Evolutionary conservation across 1,140 invertebrate genomes (phyloP), one percentile per base, ranked within the genome.

Genomic region (Aethina tumida): DNA sequence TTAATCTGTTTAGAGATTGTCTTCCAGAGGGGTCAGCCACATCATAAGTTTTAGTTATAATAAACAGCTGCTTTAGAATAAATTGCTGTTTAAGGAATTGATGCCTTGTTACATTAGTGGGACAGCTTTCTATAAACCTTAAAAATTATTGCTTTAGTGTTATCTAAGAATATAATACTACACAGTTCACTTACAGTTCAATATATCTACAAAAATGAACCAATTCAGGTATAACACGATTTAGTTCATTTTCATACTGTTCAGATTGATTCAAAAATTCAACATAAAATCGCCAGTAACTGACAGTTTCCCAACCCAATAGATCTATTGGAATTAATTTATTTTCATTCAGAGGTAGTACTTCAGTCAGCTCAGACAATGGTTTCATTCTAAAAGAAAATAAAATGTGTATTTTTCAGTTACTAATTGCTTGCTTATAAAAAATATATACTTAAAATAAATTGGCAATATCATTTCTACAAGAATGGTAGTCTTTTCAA

Each of bases 271-370:
- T 21, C n/a, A 41, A 32, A 28, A 25, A 35, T 22, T 41, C 24
- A 7, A 35, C 17, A 9, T 29, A 25, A n/a, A 41, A 35, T 9
- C 39, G 27, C 24, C 33, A 41, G 17, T 35, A 41, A 12, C 29
- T 28, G 6, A 19, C 20, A 9, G 9, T 28, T n/a, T 41, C 39
- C 39, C 39, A 41, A 33, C 29, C 35, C 1, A 41, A 19, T 17
- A 35, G 34, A 28, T 41, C 32, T 35, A 28, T 28, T 9, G 25
- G 22, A 28, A 41, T 28, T 28, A 41, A 20, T 35, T 35, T 41
- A 20, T 41, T n/a, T 27, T 26, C 31, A 25, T 35, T 40, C 13
- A 34, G 10, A 18, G 10, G 15, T 5, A 40, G 17, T 5, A 10
- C 9, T n/a, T 12, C 20, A 4, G 19, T 18, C 10, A 40, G 20